Percentiles rank a stretch among this genome's conserved stretches.
These are phyloP conservation scores for Papilio dardanus DNA, from an alignment of 1,140 invertebrate species.

Conservation along the genomic window DNA sequence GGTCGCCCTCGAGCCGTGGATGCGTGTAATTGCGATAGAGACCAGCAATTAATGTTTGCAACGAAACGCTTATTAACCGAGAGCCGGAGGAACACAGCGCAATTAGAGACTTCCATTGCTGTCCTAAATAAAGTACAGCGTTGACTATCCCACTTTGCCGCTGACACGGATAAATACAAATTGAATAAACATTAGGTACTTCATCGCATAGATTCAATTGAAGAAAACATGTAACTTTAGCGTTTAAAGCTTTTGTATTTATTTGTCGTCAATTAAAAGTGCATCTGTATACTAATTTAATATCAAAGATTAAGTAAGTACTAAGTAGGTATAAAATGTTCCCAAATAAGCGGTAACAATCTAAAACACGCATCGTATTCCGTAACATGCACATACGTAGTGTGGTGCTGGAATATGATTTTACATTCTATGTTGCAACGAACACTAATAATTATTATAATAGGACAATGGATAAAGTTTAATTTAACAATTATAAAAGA, in stretches of 20 bases:
- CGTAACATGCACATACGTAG: not conserved
- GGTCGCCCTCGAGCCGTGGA: constrained; percentile 69
- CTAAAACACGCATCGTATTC: too few relatives aligned
- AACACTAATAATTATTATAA: not conserved
- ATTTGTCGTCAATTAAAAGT: too few relatives aligned
- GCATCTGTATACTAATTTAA: too few relatives aligned
- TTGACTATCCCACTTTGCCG: not conserved
- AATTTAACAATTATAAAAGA: not conserved
- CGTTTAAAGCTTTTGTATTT: too few relatives aligned
- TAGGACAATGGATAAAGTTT: not conserved
- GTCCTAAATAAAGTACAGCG: constrained; percentile 42
- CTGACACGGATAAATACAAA: not conserved
- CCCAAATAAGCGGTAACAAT: too few relatives aligned
- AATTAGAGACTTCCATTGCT: constrained; percentile 57
- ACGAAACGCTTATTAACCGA: constrained; percentile 64
- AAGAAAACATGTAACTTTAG: not conserved
- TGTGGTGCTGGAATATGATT: not conserved
- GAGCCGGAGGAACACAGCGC: constrained; percentile 52
- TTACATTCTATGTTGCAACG: not conserved
- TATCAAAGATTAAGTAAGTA: too few relatives aligned
- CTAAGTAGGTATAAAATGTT: too few relatives aligned
- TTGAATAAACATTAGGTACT: constrained; percentile 1
- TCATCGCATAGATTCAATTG: not conserved
- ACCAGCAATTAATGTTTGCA: constrained; percentile 69
- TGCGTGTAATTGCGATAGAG: constrained; percentile 77